A percentile compares a stretch with the other conserved stretches of the same genome.
phyloP scores from a whole-genome alignment of 1,140 invertebrate genomes.

The Triops longicaudatus region DNA sequence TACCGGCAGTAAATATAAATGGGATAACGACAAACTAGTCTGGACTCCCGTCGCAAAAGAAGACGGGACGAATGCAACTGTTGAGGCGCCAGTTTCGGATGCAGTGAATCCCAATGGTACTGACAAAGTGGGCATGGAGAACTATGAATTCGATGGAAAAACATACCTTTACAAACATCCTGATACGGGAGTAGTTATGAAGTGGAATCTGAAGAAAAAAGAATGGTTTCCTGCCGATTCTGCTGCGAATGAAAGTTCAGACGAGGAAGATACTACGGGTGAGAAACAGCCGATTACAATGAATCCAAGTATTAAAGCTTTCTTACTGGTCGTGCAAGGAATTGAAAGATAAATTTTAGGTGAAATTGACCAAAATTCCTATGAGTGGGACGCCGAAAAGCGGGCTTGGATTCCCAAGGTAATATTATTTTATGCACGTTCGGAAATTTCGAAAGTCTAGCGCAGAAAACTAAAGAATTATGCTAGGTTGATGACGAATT shows the following conservation, averaged over 20 bases:
- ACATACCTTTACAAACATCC: conserved; percentile 45
- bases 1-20: conserved; percentile 56
- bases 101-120: conserved; percentile 30
- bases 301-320: conserved; percentile 39
- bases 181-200: conserved; percentile 35
- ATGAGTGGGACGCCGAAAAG: conserved; percentile 82
- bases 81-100: conserved; percentile 29
- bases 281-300: conserved; percentile 34
- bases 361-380: conserved; percentile 71
- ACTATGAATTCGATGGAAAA: conserved; percentile 46
- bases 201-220: conserved; percentile 44
- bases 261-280: conserved; percentile 38
- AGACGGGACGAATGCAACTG: conserved; percentile 27
- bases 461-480: too few species aligned
- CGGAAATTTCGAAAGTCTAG: too few species aligned
- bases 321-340: too few species aligned
- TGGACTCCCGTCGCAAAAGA: conserved; percentile 41
- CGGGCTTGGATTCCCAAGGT: conserved; percentile 93
- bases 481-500: conserved; percentile 88
- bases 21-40: conserved; percentile 50
- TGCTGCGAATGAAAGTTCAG: conserved; percentile 32
- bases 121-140: conserved; percentile 30
- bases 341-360: conserved; percentile 75
- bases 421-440: conserved; percentile 28
- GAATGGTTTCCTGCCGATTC: conserved; percentile 45